Percentiles rank a stretch among this genome's conserved stretches.
phyloP scores from a whole-genome alignment of 1,140 invertebrate species.

The Plectus sambesii region DNA sequence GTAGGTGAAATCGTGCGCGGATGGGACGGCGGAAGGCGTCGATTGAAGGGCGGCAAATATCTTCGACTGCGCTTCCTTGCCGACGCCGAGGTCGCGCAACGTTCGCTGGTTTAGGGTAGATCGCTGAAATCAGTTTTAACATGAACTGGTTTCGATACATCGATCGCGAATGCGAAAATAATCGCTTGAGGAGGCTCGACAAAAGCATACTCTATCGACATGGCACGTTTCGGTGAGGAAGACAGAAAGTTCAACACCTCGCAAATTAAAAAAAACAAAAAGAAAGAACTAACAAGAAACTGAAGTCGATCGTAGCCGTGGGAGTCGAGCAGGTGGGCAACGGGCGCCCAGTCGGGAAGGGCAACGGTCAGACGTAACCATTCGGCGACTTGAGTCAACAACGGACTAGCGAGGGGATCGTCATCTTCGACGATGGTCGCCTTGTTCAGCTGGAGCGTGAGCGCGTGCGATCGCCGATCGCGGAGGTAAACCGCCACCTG shows the following conservation, averaged over 20 bases:
- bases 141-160: too few species aligned
- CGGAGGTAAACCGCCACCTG: conserved; percentile 19
- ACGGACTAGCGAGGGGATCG: conserved; percentile 11
- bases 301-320: conserved; percentile 83
- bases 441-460: conserved; percentile 49
- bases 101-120: too few species aligned
- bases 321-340: conserved; percentile 66
- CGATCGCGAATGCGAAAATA: too few species aligned
- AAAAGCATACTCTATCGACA: too few species aligned
- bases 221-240: too few species aligned
- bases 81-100: too few species aligned
- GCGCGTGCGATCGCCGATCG: conserved; percentile 17
- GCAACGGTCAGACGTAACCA: conserved; percentile 63
- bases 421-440: conserved; percentile 27
- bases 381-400: conserved; percentile 55
- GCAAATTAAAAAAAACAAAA: too few species aligned
- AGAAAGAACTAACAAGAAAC: conserved; percentile 66
- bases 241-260: conserved; percentile 35
- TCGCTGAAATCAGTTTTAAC: too few species aligned
- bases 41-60: too few species aligned
- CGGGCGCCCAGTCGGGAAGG: conserved; percentile 53
- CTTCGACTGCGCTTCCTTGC: too few species aligned
- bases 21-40: too few species aligned
- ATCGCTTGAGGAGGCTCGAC: too few species aligned
- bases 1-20: conserved; percentile 40